Conservation (phyloP, 2,797 vertebrate genomes). For the Denticeps clupeoides region DNA sequence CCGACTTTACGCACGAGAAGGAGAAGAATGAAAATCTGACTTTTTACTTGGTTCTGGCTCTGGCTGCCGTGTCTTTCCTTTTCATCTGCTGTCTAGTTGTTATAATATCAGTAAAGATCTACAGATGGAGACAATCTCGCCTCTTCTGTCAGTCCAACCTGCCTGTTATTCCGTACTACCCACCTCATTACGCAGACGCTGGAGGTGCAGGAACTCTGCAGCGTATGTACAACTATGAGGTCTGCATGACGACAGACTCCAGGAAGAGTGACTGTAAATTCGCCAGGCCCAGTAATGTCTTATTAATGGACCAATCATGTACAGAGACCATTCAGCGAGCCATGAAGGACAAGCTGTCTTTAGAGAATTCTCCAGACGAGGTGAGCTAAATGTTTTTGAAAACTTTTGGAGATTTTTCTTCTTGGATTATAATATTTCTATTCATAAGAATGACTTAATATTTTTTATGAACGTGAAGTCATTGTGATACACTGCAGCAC, state of each 20-base stretch:
- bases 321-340: background rate
- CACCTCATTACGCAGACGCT: conserved; percentile 22
- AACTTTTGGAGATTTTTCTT: no score
- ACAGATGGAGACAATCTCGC: conserved; percentile 26
- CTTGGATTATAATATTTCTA: no score
- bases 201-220: conserved; percentile 22
- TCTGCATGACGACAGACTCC: conserved; percentile 22
- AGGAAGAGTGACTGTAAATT: conserved; percentile 21
- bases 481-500: no score
- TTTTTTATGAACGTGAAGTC: no score
- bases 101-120: conserved; percentile 30
- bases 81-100: conserved; percentile 18
- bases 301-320: background rate
- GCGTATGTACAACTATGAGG: conserved; percentile 20
- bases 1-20: conserved; percentile 17
- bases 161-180: conserved; percentile 29
- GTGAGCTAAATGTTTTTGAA: background rate
- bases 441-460: no score
- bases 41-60: conserved; percentile 14
- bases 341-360: background rate
- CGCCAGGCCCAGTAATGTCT: conserved; percentile 5
- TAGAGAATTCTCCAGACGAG: background rate
- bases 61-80: conserved; percentile 15
- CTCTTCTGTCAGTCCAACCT: conserved; percentile 17
- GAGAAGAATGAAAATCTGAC: conserved; percentile 13